phyloP scores from a whole-genome alignment of 2,113 vertebrate species.

The Baryphthengus martii region DNA sequence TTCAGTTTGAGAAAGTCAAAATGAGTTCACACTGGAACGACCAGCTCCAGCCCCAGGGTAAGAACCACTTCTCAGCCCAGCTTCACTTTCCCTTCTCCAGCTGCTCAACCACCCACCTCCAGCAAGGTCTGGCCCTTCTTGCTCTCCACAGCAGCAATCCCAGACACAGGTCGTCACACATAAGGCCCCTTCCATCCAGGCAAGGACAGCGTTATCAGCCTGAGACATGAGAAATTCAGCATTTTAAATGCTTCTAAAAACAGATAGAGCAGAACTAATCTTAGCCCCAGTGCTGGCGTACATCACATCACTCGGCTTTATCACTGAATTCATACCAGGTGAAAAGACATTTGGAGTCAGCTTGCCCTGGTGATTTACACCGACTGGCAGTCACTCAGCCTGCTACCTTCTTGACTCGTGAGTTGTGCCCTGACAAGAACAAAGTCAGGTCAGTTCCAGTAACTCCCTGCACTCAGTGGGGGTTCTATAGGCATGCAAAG shows the following conservation, averaged over 20 bases:
- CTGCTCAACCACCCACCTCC: neutral
- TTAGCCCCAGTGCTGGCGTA: neutral
- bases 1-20: neutral
- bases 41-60: neutral
- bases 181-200: neutral
- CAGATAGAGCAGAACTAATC: slow-evolving; percentile 39
- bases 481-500: neutral
- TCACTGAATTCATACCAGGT: slow-evolving; percentile 4
- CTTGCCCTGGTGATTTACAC: slow-evolving; percentile 49
- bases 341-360: slow-evolving; percentile 7
- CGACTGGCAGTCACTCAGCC: neutral
- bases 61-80: neutral
- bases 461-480: neutral
- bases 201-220: neutral
- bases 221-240: neutral
- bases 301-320: slow-evolving; percentile 39
- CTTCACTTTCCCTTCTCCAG: neutral
- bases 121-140: neutral
- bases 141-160: neutral
- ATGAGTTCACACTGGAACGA: neutral
- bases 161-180: neutral
- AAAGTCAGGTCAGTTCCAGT: neutral
- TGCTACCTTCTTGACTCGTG: no score
- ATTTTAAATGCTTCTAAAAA: slow-evolving; percentile 44
- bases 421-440: slow-evolving; percentile 29